Evolutionary conservation across 1,140 invertebrate genomes (phyloP), one percentile per base, ranked within the genome.

Genomic region (Heliconius nattereri): DNA sequence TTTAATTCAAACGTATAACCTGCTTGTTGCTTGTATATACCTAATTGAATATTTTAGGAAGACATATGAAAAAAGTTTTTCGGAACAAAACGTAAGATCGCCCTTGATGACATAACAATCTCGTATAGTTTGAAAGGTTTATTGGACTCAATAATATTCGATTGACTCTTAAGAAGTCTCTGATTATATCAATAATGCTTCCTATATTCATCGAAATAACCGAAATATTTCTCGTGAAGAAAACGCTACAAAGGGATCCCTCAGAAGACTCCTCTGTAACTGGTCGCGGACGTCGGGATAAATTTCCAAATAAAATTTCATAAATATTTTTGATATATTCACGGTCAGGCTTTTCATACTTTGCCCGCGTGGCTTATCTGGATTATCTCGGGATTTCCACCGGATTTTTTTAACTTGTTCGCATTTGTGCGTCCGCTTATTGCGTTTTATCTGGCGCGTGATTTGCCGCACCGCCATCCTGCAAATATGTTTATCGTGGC

Each of bases 311-410:
- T 89, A 87, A 90, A 90, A 87, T 90, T 90, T 89, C 84, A 86
- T 88, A 90, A 90, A 91, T 91, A 91, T 90, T 89, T 90, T 88
- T 92, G 88, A 92, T 92, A 88, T 91, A 93, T 93, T 92, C 91
- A 89, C 87, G 90, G 91, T 93, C 90, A 93, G 90, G 90, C 89
- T 86, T 91, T 89, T 88, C 84, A 91, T 91, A 91, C 87, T 91
- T 89, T 87, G 85, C 87, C 88, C 87, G 89, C 91, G 90, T 92
- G 91, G 90, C 88, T 92, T 93, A 93, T 93, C 91, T 86, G 91
- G 90, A 92, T 91, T 88, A 93, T 92, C 91, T 88, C 66, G 80
- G 88, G 88, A 90, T 89, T 90, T 87, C 75, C 79, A 79, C 84
- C 77, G 86, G 84, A 87, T 87, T 91, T 89, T 91, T 92, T 91